These are phyloP conservation scores for Ceyx erithaca DNA, from an alignment of 2,797 vertebrate species.

Conservation along the genomic window DNA sequence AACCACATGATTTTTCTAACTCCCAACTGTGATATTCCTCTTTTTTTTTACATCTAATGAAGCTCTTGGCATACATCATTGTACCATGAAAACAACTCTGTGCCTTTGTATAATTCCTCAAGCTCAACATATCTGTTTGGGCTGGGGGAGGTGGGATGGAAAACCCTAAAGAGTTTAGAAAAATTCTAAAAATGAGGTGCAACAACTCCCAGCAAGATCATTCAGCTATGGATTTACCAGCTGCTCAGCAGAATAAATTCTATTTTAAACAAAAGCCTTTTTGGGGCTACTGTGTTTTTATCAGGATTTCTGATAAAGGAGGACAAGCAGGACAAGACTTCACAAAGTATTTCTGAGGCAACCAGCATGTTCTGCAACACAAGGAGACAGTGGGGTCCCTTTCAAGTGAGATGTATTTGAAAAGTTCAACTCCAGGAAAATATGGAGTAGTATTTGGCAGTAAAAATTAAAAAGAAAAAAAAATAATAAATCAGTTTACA, in stretches of 20 bases:
- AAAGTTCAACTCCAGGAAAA: background rate
- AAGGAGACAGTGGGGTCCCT: background rate
- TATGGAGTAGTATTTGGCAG: background rate
- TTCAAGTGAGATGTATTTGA: background rate
- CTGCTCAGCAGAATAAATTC: background rate
- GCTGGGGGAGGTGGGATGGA: background rate
- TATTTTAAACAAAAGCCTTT: background rate
- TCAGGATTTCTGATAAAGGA: background rate
- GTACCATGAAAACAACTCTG: constrained; percentile 5
- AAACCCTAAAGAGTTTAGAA: background rate
- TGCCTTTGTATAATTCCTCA: background rate
- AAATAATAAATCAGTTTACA: background rate
- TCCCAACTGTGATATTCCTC: background rate
- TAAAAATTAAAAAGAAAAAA: background rate
- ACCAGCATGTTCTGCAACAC: background rate
- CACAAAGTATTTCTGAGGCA: background rate
- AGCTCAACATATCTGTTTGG: background rate
- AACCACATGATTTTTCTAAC: background rate
- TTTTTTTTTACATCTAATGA: background rate
- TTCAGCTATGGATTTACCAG: background rate
- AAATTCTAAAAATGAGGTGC: background rate
- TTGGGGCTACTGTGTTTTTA: background rate
- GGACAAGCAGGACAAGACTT: background rate
- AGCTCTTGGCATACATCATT: background rate
- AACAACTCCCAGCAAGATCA: background rate